Base-by-base conservation (phyloP, 2,888 invertebrate species). In the Eupithecia vulgata region DNA sequence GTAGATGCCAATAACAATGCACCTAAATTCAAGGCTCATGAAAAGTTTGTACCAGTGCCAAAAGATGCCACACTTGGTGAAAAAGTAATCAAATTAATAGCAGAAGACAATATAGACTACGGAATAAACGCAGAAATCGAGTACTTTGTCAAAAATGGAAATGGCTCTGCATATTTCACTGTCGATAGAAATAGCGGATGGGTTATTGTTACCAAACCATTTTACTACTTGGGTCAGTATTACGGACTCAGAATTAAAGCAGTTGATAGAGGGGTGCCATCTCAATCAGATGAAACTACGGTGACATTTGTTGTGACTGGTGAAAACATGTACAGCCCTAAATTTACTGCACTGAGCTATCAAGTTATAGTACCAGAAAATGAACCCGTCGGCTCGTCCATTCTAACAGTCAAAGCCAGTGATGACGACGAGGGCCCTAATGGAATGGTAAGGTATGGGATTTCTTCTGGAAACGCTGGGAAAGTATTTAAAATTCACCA, bases 1-100 rank as follows among this genome's bases (percentile, higher is more conserved):
- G 97, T 98, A 0, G 98, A 99, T 88, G 98, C 98, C 6, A 99
- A 99, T 87, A 98, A 98, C 86, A 97, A 98, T 87, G 96, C 98
- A 10, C 99, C 99, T 0, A 96, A 96, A 84, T 99, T 99, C 86
- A 96, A 96, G 80, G 93, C 96, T 67, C 91, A 95, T 61, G 95
- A 96, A 79, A 98, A 97, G 84, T 95, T 98, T 62, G 96, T 97
- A 1, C 97, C 98, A 0, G 97, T 98, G 1, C 97, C 98, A 0
- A 97, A 97, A 87, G 96, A 96, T 79, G 97, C 97, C 0, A 89
- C 92, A 0, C 86, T 95, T 7, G 97, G 97, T 0, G 97, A 97
- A 87, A 95, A 95, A 78, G 95, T 99, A 25, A 92, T 97, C 13
- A 96, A 96, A 85, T 93, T 98, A 7, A 89, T 95, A 70, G 98